Evolutionary conservation across 92 coral and sea anemone species (phyloP).

Genomic region (Pocillopora grandis): DNA sequence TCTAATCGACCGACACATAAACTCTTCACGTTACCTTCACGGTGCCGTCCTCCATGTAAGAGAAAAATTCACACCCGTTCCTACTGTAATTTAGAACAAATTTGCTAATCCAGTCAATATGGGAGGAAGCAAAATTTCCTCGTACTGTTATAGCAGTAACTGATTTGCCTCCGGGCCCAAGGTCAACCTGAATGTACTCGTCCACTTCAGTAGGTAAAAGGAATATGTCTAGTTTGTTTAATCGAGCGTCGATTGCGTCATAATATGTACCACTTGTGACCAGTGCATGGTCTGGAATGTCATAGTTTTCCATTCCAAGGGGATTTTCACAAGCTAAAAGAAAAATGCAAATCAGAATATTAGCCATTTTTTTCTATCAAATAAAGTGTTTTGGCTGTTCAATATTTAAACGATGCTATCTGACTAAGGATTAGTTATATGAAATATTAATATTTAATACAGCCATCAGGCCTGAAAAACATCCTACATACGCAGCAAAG

Average conservation of each 20-base stretch:
- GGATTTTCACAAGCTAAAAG: constrained; percentile 49
- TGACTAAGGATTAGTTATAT: too few species aligned
- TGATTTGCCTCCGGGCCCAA: constrained; percentile 52
- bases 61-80: constrained; percentile 40
- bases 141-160: constrained; percentile 45
- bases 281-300: constrained; percentile 30
- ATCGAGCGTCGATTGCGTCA: background rate
- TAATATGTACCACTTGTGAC: constrained; percentile 15
- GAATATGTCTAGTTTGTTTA: background rate
- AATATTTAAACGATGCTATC: too few species aligned
- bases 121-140: background rate
- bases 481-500: too few species aligned
- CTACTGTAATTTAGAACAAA: constrained; percentile 48
- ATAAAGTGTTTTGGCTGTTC: too few species aligned
- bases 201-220: background rate
- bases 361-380: background rate
- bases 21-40: constrained; percentile 30
- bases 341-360: background rate
- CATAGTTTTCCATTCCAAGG: constrained; percentile 65
- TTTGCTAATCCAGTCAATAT: constrained; percentile 10
- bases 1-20: background rate
- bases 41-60: constrained; percentile 48
- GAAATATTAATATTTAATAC: too few species aligned
- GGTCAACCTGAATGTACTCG: constrained; percentile 53
- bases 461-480: too few species aligned